Evolutionary conservation across 2,888 invertebrate genomes (phyloP), one percentile per base, ranked within the genome.

Genomic region (Eurytoma adleriae): DNA sequence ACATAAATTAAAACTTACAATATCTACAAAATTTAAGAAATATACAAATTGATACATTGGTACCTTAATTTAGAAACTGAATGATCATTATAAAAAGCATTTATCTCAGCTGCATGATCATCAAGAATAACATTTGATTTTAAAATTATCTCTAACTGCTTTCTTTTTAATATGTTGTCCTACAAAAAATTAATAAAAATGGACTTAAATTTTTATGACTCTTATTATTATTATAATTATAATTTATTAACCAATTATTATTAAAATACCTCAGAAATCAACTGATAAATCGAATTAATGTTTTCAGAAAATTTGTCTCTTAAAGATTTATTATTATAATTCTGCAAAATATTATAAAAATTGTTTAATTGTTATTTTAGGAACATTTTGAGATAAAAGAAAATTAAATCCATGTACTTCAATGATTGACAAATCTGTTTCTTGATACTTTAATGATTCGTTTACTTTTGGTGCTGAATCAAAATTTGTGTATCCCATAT

Each of bases 401-500:
- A 67, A 61, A 27, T n/a, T 20, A 16, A 18, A 50, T 20, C 27
- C 1, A 14, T 59, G 50, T 79, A 83, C 72, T 59, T 73, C 77
- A 50, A 40, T 61, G 18, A 14, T 56, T 59, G 67, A 16, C 62
- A 72, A 18, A 40, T 79, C 62, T 10, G 18, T 61, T 67, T 77
- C 61, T 27, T 30, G 7, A 74, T 82, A 75, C 48, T 14, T 52
- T 69, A 27, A 62, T 69, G 82, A 79, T 18, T 40, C 69, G 80
- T 77, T 80, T 18, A 79, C 64, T 71, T 84, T 75, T 3, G 85
- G 79, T 59, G 85, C 80, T 40, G 82, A 86, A 84, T 88, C 87
- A 83, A 89, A 89, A 83, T 90, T 88, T 3, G 84, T 86, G 24
- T 86, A 89, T 13, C 90, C 90, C 81, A 87, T 85, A 61, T 85